Percentiles rank a stretch among this genome's conserved stretches.
Conservation (phyloP, 2,113 vertebrate species). For the Dascyllus trimaculatus region DNA sequence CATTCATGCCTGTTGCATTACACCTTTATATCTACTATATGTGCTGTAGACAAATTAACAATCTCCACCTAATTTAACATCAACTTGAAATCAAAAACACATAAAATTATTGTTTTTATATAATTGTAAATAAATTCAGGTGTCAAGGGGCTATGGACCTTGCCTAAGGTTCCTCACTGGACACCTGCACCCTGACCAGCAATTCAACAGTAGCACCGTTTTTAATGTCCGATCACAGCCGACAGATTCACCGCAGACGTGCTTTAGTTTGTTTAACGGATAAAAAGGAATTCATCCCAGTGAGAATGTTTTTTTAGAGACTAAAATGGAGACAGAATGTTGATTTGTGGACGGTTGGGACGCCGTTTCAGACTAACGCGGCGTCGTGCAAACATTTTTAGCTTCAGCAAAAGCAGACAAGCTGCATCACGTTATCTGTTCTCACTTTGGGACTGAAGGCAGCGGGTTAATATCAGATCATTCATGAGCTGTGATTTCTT, state of each 20-base stretch:
- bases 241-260: conserved; percentile 33
- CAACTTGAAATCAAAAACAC: too few species aligned
- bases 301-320: conserved; percentile 19
- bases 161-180: too few species aligned
- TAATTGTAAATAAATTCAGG: too few species aligned
- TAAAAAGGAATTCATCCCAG: conserved; percentile 25
- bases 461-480: conserved; percentile 17
- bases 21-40: too few species aligned
- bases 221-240: conserved; percentile 37
- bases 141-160: too few species aligned
- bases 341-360: neutral
- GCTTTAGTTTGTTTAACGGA: conserved; percentile 26
- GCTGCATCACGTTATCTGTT: conserved; percentile 27
- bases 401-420: conserved; percentile 5
- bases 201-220: conserved; percentile 67
- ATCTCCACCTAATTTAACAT: too few species aligned
- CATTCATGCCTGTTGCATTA: too few species aligned
- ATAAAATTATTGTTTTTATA: too few species aligned
- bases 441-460: conserved; percentile 5
- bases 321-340: neutral
- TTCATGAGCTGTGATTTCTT: conserved; percentile 69
- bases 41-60: too few species aligned
- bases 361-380: conserved; percentile 19
- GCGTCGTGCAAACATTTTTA: conserved; percentile 15
- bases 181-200: too few species aligned